Evolutionary conservation across 1,140 invertebrate genomes (phyloP), one percentile per base, ranked within the genome.

Genomic region (Diplogasteroides magnus): DNA sequence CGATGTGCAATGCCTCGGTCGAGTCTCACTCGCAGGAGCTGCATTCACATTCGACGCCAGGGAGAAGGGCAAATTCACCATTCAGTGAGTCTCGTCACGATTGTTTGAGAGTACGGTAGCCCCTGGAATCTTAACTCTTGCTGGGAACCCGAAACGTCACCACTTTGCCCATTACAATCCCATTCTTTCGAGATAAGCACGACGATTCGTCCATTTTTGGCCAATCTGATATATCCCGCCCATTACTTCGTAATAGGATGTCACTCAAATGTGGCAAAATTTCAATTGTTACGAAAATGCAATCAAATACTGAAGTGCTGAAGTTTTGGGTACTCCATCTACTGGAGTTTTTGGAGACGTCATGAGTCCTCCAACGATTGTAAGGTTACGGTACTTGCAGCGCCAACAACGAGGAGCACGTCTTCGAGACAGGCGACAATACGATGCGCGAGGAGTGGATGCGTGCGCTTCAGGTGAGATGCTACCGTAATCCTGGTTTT

Each of bases 21-120:
- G 70, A 29, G 31, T 75, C 27, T 57, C 62, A 11, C 56, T 75
- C 25, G 48, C 32, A 28, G 74, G 74, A 13, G 72, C 74, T 29
- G 74, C 74, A 19, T 75, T 75, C 55, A 75, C 74, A 1, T 75
- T 69, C 37, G 73, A 75, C 55, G 72, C 74, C 1, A 64, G 32
- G 29, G 74, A 75, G 59, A 73, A 74, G 28, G 72, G 72, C 19
- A 32, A 72, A 13, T 75, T 75, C 60, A 72, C 74, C 65, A 74
- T 75, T 29, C 74, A 74, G 73, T 74, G 13, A 55, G 72, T 67
- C 6, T 68, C 28, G 37, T 48, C 37, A 11, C 19, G 37, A 11
- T 48, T 11, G 37, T 19, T 48, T 6, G 37, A 19, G 37, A 19
- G 19, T 6, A 48, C 6, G 37, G 37, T n/a, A n/a, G n/a, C n/a